Conservation (phyloP, 2,888 invertebrate species). For the Tenthredo mesomela region DNA sequence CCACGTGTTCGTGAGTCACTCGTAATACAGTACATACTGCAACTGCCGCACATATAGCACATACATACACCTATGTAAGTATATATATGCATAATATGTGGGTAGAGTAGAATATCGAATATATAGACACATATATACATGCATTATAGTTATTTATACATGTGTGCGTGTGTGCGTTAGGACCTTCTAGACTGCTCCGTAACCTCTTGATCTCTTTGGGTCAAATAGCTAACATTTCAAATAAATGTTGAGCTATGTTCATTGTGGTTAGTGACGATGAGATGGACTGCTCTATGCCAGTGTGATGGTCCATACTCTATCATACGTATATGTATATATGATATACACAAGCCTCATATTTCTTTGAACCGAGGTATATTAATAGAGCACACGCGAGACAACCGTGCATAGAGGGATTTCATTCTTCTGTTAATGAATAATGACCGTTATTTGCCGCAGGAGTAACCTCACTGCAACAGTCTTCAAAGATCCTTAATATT, state of each 20-base stretch:
- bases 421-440: slow-evolving; percentile 42
- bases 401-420: background rate
- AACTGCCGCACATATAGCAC: background rate
- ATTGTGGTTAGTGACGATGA: slow-evolving; percentile 27
- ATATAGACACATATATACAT: background rate
- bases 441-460: slow-evolving; percentile 18
- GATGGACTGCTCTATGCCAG: background rate
- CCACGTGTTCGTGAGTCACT: slow-evolving; percentile 50
- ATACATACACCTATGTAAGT: background rate
- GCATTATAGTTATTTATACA: background rate
- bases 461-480: background rate
- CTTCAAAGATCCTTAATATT: background rate
- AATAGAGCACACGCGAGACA: slow-evolving; percentile 32
- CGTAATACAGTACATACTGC: background rate
- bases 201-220: slow-evolving; percentile 56
- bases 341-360: background rate
- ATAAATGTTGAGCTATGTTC: slow-evolving; percentile 46
- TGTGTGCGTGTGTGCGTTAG: background rate
- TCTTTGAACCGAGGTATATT: slow-evolving; percentile 18
- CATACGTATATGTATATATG: background rate
- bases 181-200: slow-evolving; percentile 32
- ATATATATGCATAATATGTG: background rate
- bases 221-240: slow-evolving; percentile 60
- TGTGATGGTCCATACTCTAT: background rate
- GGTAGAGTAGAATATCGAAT: background rate